A percentile compares a stretch with the other conserved stretches of the same genome.
phyloP scores from a whole-genome alignment of 1,140 invertebrate genomes.

The Scaptodrosophila lebanonensis region DNA sequence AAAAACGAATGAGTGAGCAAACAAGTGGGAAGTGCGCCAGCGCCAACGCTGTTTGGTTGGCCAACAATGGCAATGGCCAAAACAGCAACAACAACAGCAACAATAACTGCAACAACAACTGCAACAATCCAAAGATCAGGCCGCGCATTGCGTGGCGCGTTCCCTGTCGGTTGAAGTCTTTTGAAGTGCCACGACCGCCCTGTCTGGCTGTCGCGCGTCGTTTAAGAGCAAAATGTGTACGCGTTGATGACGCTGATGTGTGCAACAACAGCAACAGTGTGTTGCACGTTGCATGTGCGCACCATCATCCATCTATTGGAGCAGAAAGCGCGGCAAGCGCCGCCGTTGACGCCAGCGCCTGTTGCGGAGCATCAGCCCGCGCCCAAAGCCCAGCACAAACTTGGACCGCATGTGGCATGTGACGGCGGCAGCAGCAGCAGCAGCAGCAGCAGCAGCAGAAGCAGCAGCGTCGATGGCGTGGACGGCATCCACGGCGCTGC shows the following conservation, averaged over 20 bases:
- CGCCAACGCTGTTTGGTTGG: conserved; percentile 13
- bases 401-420: conserved; percentile 3
- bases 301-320: conserved; percentile 63
- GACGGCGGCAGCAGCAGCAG: too few relatives aligned
- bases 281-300: conserved; percentile 42
- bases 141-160: conserved; percentile 12
- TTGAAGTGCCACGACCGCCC: conserved; percentile 59
- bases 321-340: conserved; percentile 56
- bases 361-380: too few relatives aligned
- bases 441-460: background rate
- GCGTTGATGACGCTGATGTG: conserved; percentile 64
- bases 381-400: too few relatives aligned
- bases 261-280: conserved; percentile 36
- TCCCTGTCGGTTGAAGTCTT: conserved; percentile 46
- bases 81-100: too few relatives aligned
- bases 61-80: conserved; percentile 8
- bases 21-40: conserved; percentile 65
- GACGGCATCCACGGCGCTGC: conserved; percentile 25
- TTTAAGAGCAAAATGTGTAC: conserved; percentile 60
- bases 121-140: conserved; percentile 56
- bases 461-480: too few relatives aligned
- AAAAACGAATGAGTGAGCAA: conserved; percentile 41
- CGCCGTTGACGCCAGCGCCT: background rate
- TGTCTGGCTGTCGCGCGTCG: conserved; percentile 37
- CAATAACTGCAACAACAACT: too few relatives aligned